Evolutionary conservation across 2,113 vertebrate species (phyloP).

Genomic region (Motacilla tschutschensis): DNA sequence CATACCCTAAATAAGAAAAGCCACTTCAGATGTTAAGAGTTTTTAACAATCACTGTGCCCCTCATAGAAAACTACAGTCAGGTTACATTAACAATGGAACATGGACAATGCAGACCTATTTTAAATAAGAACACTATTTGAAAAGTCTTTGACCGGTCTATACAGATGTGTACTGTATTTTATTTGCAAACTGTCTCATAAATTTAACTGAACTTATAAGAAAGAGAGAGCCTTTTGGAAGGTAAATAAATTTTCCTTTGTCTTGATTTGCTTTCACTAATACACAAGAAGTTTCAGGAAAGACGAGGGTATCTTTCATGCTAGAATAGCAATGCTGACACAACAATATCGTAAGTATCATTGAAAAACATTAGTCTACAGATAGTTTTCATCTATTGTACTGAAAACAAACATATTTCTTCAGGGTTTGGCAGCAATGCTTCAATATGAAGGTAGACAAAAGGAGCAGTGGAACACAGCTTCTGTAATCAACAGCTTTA

Average conservation of each 20-base stretch:
- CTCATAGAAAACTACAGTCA: background rate
- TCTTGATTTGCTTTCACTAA: conserved; percentile 23
- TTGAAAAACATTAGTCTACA: background rate
- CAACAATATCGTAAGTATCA: conserved; percentile 11
- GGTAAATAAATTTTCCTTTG: conserved; percentile 6
- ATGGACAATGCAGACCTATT: background rate
- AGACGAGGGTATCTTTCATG: conserved; percentile 20
- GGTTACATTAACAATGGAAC: background rate
- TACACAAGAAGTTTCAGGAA: background rate
- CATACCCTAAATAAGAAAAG: background rate
- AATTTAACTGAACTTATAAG: background rate
- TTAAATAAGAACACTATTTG: background rate
- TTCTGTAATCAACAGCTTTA: conserved; percentile 23
- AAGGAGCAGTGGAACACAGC: background rate
- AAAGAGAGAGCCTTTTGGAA: background rate
- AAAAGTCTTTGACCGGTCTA: background rate
- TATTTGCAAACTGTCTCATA: background rate
- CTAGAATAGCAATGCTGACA: conserved; percentile 35
- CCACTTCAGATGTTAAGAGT: background rate
- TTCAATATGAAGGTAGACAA: background rate
- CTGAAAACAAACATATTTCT: conserved; percentile 4
- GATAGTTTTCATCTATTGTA: conserved; percentile 1
- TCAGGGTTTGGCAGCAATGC: background rate
- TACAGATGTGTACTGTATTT: background rate
- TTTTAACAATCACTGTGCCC: background rate